A percentile compares a stretch with the other conserved stretches of the same genome.
phyloP scores from a whole-genome alignment of 2,797 vertebrate genomes.

The Leucoraja ocellata region DNA sequence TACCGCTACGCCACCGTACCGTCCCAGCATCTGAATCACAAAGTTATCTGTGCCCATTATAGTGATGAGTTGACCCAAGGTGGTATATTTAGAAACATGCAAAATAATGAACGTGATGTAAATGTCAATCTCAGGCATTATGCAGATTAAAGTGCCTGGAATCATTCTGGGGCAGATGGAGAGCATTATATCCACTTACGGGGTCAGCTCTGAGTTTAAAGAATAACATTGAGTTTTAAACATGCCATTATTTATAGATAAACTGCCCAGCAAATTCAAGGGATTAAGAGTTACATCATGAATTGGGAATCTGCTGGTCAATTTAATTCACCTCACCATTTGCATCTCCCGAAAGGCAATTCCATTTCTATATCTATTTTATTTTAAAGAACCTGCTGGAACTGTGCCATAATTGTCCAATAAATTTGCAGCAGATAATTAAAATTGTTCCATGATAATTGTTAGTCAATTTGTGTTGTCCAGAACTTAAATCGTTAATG shows the following conservation, averaged over 20 bases:
- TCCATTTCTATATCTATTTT: background rate
- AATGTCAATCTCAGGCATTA: background rate
- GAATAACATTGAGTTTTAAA: background rate
- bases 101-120: background rate
- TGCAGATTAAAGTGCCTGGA: background rate
- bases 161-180: background rate
- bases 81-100: background rate
- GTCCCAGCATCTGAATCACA: too few relatives aligned
- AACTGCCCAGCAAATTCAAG: background rate
- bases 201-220: background rate
- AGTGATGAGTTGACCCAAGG: background rate
- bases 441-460: background rate
- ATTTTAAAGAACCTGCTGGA: background rate
- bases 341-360: background rate
- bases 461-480: background rate
- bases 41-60: background rate
- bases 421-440: background rate
- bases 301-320: background rate
- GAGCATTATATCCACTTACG: background rate
- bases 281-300: background rate
- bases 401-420: background rate
- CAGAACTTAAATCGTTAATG: background rate
- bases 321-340: background rate
- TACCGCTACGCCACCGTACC: too few relatives aligned
- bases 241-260: background rate